Evolutionary conservation across 92 coral and sea anemone genomes (phyloP).

Genomic region (Zoanthus sociatus): DNA sequence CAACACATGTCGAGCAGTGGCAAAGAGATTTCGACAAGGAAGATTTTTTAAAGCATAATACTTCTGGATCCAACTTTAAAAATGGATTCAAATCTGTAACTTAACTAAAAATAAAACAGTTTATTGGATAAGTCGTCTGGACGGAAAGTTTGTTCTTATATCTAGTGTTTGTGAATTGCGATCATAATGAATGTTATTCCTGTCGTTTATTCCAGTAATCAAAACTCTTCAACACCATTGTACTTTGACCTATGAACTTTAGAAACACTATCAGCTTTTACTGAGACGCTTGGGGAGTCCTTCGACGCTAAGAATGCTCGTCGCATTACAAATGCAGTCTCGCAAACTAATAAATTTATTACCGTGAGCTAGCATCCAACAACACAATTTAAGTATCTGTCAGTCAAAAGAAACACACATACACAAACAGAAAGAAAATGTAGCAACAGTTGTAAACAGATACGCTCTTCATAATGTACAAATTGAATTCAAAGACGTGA

Average conservation of each 20-base stretch:
- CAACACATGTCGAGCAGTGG: too few species aligned
- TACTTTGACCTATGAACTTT: background rate
- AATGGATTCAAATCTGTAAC: background rate
- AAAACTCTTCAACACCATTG: background rate
- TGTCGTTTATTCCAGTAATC: background rate
- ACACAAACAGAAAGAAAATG: background rate
- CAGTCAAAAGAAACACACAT: background rate
- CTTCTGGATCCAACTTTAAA: background rate
- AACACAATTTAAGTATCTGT: background rate
- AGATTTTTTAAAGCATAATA: background rate
- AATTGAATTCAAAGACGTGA: background rate
- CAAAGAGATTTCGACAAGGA: too few species aligned
- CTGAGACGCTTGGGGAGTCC: too few species aligned
- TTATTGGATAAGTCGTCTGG: background rate
- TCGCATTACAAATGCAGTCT: background rate
- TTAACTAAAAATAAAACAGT: background rate
- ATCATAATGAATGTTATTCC: background rate
- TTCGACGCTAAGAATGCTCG: background rate
- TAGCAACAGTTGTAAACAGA: background rate
- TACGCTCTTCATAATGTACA: background rate
- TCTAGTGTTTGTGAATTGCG: background rate
- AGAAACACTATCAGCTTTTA: too few species aligned
- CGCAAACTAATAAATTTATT: background rate
- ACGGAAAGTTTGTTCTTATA: background rate
- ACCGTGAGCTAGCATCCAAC: background rate